Evolutionary conservation across 2,888 invertebrate species (phyloP), one percentile per base, ranked within the genome.

Genomic region (Chaetogeoica ovagalla): DNA sequence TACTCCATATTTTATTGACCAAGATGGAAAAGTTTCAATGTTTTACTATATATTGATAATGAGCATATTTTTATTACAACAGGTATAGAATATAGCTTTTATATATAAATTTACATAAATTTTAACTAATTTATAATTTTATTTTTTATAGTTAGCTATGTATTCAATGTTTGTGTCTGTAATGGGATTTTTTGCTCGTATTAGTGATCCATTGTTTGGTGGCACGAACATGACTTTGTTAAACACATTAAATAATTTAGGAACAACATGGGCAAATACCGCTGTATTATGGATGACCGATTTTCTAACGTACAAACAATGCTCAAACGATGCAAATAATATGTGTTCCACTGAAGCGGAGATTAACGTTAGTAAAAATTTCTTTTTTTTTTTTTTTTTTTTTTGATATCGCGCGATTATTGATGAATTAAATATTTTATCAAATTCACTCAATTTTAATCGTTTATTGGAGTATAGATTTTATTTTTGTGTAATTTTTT

Each of bases 141-240:
- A n/a, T 81, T 83, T 83, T 82, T 88, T 89, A 73, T 87, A 98
- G 94, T 90, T 98, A 48, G 93, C 95, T 84, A 89, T 96, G 0
- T 97, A 97, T 87, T 93, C 95, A 85, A 98, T 98, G 96, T 99
- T 97, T 87, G 98, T 99, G 8, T 93, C 98, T 0, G 91, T 93
- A 82, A 98, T 99, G 98, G 96, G 97, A 17, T 99, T 99, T 88
- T 96, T 96, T 87, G 98, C 98, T 0, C 94, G 95, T 87, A 92
- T 99, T 70, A 97, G 97, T 83, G 99, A 99, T 86, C 97, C 98
- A 0, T 89, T 92, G 0, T 95, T 98, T 0, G 99, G 99, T 6
- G 98, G 99, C 6, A 99, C 98, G 0, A 99, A 99, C 86, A 99
- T 99, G 99, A 99, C 99, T 0, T 89, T 99, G 75, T 88, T 99